These are phyloP conservation scores for Buceros bicornis DNA, from an alignment of 2,797 vertebrate species.

Conservation along the genomic window DNA sequence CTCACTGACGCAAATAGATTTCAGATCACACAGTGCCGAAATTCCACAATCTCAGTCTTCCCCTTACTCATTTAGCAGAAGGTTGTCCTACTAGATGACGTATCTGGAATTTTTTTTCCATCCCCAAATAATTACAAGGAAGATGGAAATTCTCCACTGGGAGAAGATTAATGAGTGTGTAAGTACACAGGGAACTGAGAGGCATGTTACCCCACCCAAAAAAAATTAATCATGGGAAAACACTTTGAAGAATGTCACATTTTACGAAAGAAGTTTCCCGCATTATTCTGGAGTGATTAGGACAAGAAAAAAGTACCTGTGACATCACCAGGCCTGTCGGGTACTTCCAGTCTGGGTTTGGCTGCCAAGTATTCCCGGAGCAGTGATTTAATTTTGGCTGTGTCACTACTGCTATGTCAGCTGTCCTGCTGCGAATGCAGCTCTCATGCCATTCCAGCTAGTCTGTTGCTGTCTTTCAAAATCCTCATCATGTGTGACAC, in stretches of 20 bases:
- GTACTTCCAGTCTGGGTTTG: not conserved
- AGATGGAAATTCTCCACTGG: not conserved
- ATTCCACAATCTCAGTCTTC: not conserved
- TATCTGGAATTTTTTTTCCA: not conserved
- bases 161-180: not conserved
- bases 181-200: not conserved
- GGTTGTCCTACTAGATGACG: not conserved
- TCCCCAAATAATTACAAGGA: not conserved
- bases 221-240: not conserved
- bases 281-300: not conserved
- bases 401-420: constrained; percentile 38
- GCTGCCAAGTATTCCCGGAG: constrained; percentile 17
- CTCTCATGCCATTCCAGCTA: not conserved
- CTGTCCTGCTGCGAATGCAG: not conserved
- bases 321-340: not conserved
- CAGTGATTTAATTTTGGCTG: constrained; percentile 24
- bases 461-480: constrained; percentile 68
- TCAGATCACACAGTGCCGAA: not conserved
- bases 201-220: not conserved
- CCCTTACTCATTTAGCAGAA: not conserved
- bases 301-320: not conserved
- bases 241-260: not conserved
- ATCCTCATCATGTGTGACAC: not conserved
- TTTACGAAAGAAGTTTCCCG: not conserved
- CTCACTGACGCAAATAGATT: not conserved